These are phyloP conservation scores for Todiramphus saurophagus DNA, from an alignment of 2,113 vertebrate species.

Conservation along the genomic window DNA sequence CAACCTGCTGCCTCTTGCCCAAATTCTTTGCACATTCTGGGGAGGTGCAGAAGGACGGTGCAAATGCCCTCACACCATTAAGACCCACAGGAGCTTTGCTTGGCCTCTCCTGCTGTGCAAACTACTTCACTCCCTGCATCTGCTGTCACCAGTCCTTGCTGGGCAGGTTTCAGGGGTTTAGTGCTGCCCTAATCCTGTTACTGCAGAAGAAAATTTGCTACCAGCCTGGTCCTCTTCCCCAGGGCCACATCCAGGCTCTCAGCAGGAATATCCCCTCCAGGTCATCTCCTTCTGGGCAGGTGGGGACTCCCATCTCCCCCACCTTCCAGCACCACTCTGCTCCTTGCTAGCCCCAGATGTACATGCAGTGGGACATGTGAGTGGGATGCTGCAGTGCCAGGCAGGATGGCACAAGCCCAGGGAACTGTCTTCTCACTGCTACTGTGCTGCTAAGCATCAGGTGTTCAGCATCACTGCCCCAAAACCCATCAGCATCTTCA, in stretches of 20 bases:
- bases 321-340: not conserved
- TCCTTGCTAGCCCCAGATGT: not conserved
- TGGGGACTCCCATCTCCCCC: fast-evolving
- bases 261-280: not conserved
- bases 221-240: not conserved
- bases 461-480: not conserved
- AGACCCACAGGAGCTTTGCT: fast-evolving
- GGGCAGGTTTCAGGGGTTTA: not conserved
- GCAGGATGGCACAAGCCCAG: conserved; percentile 16
- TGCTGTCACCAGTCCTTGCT: not conserved
- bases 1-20: fast-evolving
- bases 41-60: not conserved
- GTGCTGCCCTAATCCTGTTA: too few relatives aligned
- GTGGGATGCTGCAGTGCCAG: not conserved
- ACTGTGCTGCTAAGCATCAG: not conserved
- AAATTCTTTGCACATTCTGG: fast-evolving
- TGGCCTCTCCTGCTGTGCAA: not conserved
- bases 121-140: not conserved
- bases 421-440: not conserved
- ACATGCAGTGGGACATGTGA: fast-evolving
- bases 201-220: not conserved
- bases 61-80: not conserved
- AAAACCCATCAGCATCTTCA: not conserved
- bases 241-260: not conserved
- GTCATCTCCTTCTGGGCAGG: not conserved